Evolutionary conservation across 2,797 vertebrate genomes (phyloP), one percentile per base, ranked within the genome.

Genomic region (Cichlasoma orientale): DNA sequence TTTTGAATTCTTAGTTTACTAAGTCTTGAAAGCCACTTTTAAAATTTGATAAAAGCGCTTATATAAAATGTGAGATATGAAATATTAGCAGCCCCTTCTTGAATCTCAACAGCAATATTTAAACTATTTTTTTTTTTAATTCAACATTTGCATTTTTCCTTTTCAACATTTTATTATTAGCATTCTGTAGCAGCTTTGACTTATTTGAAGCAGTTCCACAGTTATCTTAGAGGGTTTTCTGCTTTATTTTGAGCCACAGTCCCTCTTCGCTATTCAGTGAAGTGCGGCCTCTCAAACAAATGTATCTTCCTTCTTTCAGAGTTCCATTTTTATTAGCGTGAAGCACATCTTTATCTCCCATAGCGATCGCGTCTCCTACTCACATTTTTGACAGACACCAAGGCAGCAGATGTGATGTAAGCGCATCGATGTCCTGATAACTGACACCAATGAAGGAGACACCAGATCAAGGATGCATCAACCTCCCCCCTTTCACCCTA

Each of bases 391-490:
- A 58, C 38, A 50, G 33, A 73, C 33, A 23, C 7, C 18, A 33
- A 54, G 8, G 31, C 33, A 53, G 29, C 36, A 73, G 52, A 47
- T 59, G 74, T 27, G 41, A 53, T 73, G 73, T 77, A 63, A 74
- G 23, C 75, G 36, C 53, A 41, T 27, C 19, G 6, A 36, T 44
- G 59, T 55, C 25, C 56, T 19, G 55, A 31, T 56, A 72, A 79
- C 71, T 29, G 80, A 84, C 41, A 63, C 36, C 19, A 57, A n/a
- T 56, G 74, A 36, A 14, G 53, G 72, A 69, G 10, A 38, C 57
- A 27, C 27, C 54, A 74, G 63, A 85, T 88, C 72, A 82, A 82
- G 56, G 68, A 72, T 66, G 69, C 33, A 36, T 87, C 77, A 77
- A 47, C 72, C 47, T 79, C 55, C 29, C 54, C 54, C 54, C 52